Conservation (phyloP, 2,797 vertebrate species). For the Neomorphus geoffroyi region DNA sequence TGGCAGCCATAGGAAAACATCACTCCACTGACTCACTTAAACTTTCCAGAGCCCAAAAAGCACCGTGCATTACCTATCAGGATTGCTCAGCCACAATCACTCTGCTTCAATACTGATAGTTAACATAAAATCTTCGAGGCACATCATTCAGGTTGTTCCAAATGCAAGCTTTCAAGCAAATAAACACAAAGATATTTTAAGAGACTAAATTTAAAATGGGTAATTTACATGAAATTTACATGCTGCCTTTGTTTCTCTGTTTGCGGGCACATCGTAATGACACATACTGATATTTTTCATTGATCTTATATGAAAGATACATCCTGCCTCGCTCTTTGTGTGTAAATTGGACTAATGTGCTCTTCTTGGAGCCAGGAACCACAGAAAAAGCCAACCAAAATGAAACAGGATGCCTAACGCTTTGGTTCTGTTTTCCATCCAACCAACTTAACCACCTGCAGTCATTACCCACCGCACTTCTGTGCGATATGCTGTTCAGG, state of each 20-base stretch:
- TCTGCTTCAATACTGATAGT: background rate
- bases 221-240: background rate
- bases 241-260: background rate
- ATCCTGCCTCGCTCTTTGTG: constrained; percentile 70
- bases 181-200: background rate
- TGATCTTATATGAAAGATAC: constrained; percentile 63
- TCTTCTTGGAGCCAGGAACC: constrained; percentile 73
- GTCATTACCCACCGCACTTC: constrained; percentile 49
- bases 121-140: background rate
- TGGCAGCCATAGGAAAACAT: background rate
- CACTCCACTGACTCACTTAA: background rate
- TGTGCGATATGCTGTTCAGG: constrained; percentile 42
- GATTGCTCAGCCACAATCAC: background rate
- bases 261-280: constrained; percentile 12
- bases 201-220: background rate
- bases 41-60: background rate
- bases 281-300: constrained; percentile 47
- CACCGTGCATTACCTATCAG: background rate
- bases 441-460: constrained; percentile 65
- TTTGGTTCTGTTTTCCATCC: constrained; percentile 69
- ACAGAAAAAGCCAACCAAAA: constrained; percentile 75
- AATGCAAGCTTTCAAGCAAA: background rate
- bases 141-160: background rate
- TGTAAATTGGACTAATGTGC: constrained; percentile 71
- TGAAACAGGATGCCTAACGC: constrained; percentile 73